Base-by-base conservation (phyloP, 2,888 invertebrate species). In the Didymodactylos carnosus region DNA sequence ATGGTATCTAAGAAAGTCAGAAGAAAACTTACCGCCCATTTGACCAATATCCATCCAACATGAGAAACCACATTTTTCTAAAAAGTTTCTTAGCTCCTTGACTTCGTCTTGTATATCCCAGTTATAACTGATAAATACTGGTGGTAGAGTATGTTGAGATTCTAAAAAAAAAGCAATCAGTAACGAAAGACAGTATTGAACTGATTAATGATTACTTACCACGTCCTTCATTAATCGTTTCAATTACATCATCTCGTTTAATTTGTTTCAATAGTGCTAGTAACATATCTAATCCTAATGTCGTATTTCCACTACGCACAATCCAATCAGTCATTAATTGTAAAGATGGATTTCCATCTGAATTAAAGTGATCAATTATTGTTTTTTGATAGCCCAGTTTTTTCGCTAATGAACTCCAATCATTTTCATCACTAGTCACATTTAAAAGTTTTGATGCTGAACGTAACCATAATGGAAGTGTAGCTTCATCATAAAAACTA, bases 21-120 rank as follows among this genome's bases (percentile, higher is more conserved):
- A 46, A n/a, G 16, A 16, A n/a, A n/a, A n/a, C n/a, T n/a, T n/a
- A 1, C 70, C 72, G 7, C 75, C 75, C 29, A 75, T 72, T 75
- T 72, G 72, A 19, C 72, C 72, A 35, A 72, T 53, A 77, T 84
- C 84, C 84, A 84, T 84, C 84, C 84, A 84, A 77, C 84, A 84
- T 40, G 80, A 79, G 76, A 81, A 82, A 8, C 84, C 84, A 16
- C 80, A 79, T 46, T 80, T 78, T 77, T 84, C 84, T 53, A 84
- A 79, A 71, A 79, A 76, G 70, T 81, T 80, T 73, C 84, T 76
- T 23, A 84, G 77, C 10, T 78, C 78, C 39, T 79, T 77, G 13
- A 83, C 82, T 73, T 82, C 80, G 73, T 83, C 82, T 77, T 84
- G 84, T 6, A 79, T 77, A 77, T 84, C 84, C 84, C 84, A 84